phyloP scores from a whole-genome alignment of 30 jellyfish, hydroid and myxozoan species.

The Hydractinia symbiolongicarpus region DNA sequence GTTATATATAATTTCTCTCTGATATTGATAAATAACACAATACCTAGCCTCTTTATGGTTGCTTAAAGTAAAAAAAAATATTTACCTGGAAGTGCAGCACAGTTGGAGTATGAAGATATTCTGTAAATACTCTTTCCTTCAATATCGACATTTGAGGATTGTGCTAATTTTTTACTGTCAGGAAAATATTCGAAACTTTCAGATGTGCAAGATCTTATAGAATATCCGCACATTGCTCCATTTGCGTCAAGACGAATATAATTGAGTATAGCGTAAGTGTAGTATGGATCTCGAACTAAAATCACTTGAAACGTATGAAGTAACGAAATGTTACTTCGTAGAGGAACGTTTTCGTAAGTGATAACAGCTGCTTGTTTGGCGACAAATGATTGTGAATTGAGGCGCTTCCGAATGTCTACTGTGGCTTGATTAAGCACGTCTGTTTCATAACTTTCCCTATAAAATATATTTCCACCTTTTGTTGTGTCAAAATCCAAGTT shows the following conservation, averaged over 20 bases:
- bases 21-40: too few species aligned
- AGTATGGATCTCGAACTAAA: neutral
- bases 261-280: neutral
- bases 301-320: slow-evolving; percentile 4
- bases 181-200: neutral
- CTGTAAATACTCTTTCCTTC: slow-evolving; percentile 6
- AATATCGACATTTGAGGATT: neutral
- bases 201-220: neutral
- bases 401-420: neutral
- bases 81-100: too few species aligned
- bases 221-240: neutral
- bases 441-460: slow-evolving; percentile 10
- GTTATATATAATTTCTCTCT: too few species aligned
- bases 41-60: too few species aligned
- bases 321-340: neutral
- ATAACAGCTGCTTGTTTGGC: slow-evolving; percentile 7
- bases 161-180: neutral
- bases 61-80: too few species aligned
- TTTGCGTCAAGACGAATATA: neutral
- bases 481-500: slow-evolving; percentile 13
- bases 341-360: neutral
- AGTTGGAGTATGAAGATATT: neutral
- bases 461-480: slow-evolving; percentile 2
- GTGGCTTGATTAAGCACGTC: neutral
- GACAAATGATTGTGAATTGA: neutral